Base-by-base conservation (phyloP, 1,140 invertebrate species). In the Zelostemma sp. region DNA sequence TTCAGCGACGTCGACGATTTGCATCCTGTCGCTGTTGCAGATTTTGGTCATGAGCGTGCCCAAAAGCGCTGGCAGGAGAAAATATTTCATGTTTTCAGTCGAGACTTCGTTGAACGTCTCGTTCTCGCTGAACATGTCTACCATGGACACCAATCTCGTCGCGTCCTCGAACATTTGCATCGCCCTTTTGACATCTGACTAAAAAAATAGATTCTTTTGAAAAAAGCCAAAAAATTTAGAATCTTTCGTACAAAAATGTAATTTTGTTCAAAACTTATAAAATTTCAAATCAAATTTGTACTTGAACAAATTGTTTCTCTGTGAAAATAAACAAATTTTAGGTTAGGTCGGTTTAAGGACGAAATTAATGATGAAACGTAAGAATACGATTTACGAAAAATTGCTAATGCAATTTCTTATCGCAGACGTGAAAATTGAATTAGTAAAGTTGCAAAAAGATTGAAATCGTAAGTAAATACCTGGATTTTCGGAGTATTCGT, bases 61-160 rank as follows among this genome's bases (percentile, higher is more conserved):
- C 8, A 97, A 86, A n/a, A 95, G 82, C 14, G 91, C 93, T 0
- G 95, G 95, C 11, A 97, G 76, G 0, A 97, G 80, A 45, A 97
- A 88, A 74, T 94, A 95, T 76, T 94, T 94, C 1, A 98, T 79
- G 75, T 95, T 91, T 65, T 91, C 90, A 9, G 95, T 95, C 0
- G 94, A 83, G 8, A 98, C 79, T 86, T 98, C 97, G 49, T 96
- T 93, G 38, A 95, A 87, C 17, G 85, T 87, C 88, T 98, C 97
- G 86, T 98, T 98, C 21, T 81, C 80, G 81, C 95, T 97, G 74
- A 97, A 98, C 81, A 98, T 88, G 41, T 89, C 91, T 0, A 92
- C 86, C 33, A 91, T 62, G 4, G 93, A 95, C 0, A 96, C 93
- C 47, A 95, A 80, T 66, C 87, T 88, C 12, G 94, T 96, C 1